phyloP scores from a whole-genome alignment of 2,888 invertebrate genomes.

The Ferdinandea cuprea region DNA sequence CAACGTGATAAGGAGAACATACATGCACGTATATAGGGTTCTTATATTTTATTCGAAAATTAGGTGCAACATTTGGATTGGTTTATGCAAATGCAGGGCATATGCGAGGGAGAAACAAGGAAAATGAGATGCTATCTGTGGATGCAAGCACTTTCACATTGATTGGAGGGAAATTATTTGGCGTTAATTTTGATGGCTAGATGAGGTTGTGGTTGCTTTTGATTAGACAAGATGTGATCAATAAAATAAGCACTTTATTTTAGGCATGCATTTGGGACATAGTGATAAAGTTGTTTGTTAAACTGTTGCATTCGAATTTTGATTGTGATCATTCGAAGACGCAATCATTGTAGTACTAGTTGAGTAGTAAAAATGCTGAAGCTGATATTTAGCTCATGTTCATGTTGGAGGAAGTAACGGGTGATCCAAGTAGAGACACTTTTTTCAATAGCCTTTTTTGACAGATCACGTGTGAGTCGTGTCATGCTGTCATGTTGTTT shows the following conservation, averaged over 20 bases:
- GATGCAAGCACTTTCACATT: constrained; percentile 28
- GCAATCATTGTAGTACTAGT: too few species aligned
- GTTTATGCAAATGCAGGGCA: constrained; percentile 27
- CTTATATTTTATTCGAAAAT: constrained; percentile 9
- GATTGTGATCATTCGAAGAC: too few species aligned
- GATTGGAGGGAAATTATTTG: constrained; percentile 48
- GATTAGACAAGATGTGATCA: constrained; percentile 1
- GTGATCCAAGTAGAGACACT: too few species aligned
- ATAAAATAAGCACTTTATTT: constrained; percentile 39
- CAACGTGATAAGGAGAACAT: constrained; percentile 25
- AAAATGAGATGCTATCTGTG: constrained; percentile 26
- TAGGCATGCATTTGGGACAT: neutral
- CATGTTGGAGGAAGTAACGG: too few species aligned
- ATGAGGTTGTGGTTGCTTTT: neutral
- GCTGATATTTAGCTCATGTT: too few species aligned
- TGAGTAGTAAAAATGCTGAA: too few species aligned
- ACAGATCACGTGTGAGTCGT: too few species aligned
- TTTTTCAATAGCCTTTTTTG: too few species aligned
- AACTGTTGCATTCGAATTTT: too few species aligned
- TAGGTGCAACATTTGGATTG: constrained; percentile 46
- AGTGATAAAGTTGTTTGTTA: too few species aligned
- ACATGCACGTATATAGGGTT: constrained; percentile 40
- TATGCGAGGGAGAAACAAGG: constrained; percentile 20
- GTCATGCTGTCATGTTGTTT: too few species aligned
- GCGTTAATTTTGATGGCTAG: constrained; percentile 50